A percentile compares a stretch with the other conserved stretches of the same genome.
Evolutionary conservation across 2,888 invertebrate species (phyloP).

Genomic region (Temnothorax rugatulus): DNA sequence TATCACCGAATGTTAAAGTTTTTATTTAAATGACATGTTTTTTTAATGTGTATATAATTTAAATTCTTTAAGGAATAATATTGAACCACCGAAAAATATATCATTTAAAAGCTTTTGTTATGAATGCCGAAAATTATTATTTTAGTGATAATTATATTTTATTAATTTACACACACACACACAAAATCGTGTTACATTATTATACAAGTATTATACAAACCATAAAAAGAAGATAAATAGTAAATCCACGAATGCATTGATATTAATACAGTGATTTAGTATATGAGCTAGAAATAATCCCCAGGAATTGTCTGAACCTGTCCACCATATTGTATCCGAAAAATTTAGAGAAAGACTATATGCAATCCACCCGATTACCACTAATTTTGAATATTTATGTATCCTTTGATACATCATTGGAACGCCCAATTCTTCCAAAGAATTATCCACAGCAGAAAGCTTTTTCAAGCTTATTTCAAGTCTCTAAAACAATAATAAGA

Average conservation of each 20-base stretch:
- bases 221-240: not conserved
- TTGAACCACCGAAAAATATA: no score
- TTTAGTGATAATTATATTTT: no score
- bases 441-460: not conserved
- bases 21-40: no score
- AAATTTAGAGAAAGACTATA: not conserved
- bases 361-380: not conserved
- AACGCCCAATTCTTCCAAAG: not conserved
- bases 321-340: no score
- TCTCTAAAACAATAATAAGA: not conserved
- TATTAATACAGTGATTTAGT: not conserved
- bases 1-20: no score
- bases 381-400: not conserved
- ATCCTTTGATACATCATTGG: not conserved
- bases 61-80: no score
- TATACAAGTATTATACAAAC: not conserved
- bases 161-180: no score
- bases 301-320: not conserved
- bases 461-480: not conserved
- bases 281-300: not conserved
- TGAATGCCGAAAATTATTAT: no score
- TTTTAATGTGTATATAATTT: no score
- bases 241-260: slow-evolving; percentile 1
- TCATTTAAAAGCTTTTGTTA: no score
- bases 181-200: no score